Percentiles rank a stretch among this genome's conserved stretches.
phyloP scores from a whole-genome alignment of 2,113 vertebrate species.

The Todiramphus saurophagus region DNA sequence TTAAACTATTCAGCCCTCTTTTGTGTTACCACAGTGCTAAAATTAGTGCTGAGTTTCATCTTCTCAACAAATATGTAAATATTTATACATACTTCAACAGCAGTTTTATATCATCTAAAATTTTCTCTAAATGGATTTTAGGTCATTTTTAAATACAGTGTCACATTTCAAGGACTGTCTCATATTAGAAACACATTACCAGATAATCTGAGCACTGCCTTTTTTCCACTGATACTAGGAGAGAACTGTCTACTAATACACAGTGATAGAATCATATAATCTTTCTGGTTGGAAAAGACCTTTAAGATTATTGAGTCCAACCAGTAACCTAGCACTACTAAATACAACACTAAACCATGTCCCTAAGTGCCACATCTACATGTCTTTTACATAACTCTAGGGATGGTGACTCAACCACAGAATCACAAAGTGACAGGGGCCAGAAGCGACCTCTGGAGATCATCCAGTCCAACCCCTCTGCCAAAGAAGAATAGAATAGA shows the following conservation, averaged over 20 bases:
- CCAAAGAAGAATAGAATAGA: no score
- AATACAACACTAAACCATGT: background rate
- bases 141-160: slow-evolving; percentile 77
- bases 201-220: slow-evolving; percentile 79
- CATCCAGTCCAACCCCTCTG: no score
- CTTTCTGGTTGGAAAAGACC: background rate
- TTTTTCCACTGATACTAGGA: slow-evolving; percentile 79
- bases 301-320: background rate
- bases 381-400: background rate
- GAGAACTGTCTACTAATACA: slow-evolving; percentile 61
- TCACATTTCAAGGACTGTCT: slow-evolving; percentile 74
- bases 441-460: no score
- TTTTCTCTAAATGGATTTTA: slow-evolving; percentile 79
- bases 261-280: background rate
- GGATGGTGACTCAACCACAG: background rate
- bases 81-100: slow-evolving; percentile 73
- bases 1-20: background rate
- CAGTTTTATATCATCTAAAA: slow-evolving; percentile 76
- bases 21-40: background rate
- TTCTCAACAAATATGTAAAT: background rate
- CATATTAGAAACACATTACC: slow-evolving; percentile 79
- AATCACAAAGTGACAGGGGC: no score
- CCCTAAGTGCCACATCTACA: background rate
- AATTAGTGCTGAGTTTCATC: background rate
- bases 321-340: background rate